Evolutionary conservation across 1,140 invertebrate genomes (phyloP), one percentile per base, ranked within the genome.

Genomic region (Nasonia longicornis): DNA sequence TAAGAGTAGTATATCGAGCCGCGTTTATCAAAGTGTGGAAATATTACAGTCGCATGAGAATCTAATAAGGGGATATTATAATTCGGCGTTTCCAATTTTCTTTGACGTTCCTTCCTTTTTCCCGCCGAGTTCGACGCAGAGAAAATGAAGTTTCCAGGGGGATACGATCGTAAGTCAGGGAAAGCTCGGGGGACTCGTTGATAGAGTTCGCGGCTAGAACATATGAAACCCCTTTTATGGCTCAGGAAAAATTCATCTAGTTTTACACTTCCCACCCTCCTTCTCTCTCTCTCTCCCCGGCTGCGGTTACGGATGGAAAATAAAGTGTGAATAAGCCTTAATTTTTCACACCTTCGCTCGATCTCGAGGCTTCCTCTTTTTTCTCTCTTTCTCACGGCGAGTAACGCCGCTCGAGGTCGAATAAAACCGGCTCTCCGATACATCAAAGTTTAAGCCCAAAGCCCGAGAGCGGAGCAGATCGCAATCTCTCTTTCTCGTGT

Each of bases 161-260:
- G 26, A 69, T 26, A n/a, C 35, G 76, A 48, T 77, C 66, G 16
- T 69, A 77, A 77, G 66, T 77, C 12, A 69, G 66, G 22, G 52
- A 48, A 69, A 29, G 42, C 76, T 77, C 76, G 3, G 16, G 76
- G 66, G 76, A 77, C 76, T 31, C 76, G 66, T 77, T 77, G 64
- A 77, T 69, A 52, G n/a, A 69, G 22, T 69, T 67, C 12, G 66
- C 42, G 12, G 1, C 12, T 11, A 48, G 66, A 69, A 16, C n/a
- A 20, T 66, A 26, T 38, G 63, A 66, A 75, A 75, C 7, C 31
- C 35, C 38, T 71, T 71, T 66, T 66, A 74, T 26, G 20, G 73
- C 48, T 20, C 58, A 42, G 29, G 58, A 66, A 76, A 76, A 76
- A 66, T 76, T 76, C 35, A 38, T 76, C 35, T 71, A 38, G 69